Conservation (phyloP, 2,113 vertebrate genomes). For the Neomonachus schauinslandi region DNA sequence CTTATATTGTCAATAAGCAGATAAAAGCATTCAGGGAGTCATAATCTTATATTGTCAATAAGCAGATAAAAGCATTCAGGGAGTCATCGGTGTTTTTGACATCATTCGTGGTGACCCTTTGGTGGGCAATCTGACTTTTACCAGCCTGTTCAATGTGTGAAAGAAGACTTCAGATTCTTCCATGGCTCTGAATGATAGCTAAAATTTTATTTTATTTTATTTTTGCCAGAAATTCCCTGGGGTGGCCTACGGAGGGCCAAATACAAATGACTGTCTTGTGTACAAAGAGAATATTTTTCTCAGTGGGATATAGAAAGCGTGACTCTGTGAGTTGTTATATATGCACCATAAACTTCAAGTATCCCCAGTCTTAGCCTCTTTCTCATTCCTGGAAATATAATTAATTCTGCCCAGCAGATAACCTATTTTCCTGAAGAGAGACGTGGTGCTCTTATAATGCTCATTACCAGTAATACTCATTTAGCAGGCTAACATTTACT, state of each 20-base stretch:
- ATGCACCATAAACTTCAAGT: conserved; percentile 64
- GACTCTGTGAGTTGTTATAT: conserved; percentile 54
- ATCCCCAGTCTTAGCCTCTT: conserved; percentile 51
- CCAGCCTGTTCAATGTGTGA: not conserved
- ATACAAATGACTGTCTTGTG: not conserved
- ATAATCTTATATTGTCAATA: not conserved
- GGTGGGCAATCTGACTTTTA: not conserved
- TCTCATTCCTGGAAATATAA: conserved; percentile 60
- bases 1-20: not conserved
- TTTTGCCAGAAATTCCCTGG: not conserved
- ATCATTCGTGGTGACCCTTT: not conserved
- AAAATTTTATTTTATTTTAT: not conserved
- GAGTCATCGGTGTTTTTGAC: not conserved
- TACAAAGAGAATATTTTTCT: not conserved
- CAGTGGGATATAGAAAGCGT: not conserved
- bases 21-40: not conserved
- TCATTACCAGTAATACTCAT: not conserved
- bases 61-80: not conserved
- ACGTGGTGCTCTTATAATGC: not conserved
- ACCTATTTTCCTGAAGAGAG: conserved; percentile 62
- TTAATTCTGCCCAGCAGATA: not conserved
- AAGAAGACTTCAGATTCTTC: not conserved
- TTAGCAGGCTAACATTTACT: not conserved
- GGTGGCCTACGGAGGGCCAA: not conserved
- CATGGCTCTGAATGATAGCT: not conserved